These are phyloP conservation scores for Drosophila tripunctata DNA, from an alignment of 2,888 invertebrate genomes.

Conservation along the genomic window DNA sequence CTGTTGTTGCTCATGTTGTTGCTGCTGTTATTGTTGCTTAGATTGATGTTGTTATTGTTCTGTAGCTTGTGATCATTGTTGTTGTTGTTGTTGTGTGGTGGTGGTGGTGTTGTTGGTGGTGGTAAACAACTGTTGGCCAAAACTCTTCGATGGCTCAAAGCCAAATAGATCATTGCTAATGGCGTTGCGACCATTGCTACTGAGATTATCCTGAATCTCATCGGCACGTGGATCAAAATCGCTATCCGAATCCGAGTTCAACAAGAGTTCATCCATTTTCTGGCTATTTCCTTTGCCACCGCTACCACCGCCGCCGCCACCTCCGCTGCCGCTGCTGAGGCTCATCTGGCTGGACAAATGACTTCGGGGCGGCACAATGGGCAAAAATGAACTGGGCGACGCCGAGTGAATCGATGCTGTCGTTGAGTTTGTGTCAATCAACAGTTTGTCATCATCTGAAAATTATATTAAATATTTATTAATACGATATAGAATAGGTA, in stretches of 20 bases:
- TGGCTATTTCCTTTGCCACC: constrained; percentile 88
- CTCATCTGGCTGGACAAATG: constrained; percentile 85
- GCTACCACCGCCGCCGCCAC: constrained; percentile 79
- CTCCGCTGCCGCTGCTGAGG: constrained; percentile 85
- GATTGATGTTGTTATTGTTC: constrained; percentile 78
- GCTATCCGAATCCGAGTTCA: constrained; percentile 92
- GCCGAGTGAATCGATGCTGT: constrained; percentile 73
- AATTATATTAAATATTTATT: not conserved
- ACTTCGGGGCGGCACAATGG: constrained; percentile 84
- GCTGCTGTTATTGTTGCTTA: constrained; percentile 62
- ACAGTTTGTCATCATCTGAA: constrained; percentile 81
- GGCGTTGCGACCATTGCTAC: constrained; percentile 75
- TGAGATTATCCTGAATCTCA: constrained; percentile 86
- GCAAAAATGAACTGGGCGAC: constrained; percentile 81
- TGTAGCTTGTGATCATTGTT: constrained; percentile 81
- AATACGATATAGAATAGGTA: not conserved
- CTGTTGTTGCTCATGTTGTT: constrained; percentile 77
- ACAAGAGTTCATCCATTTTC: constrained; percentile 90
- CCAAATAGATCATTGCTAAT: constrained; percentile 84
- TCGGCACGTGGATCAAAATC: constrained; percentile 95
- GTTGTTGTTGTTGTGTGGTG: constrained; percentile 68
- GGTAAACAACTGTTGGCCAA: constrained; percentile 84
- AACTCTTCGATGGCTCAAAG: constrained; percentile 84
- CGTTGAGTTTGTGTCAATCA: constrained; percentile 83
- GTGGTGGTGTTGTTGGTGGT: no score